Percentiles rank a stretch among this genome's conserved stretches.
phyloP scores from a whole-genome alignment of 2,113 vertebrate species.

The Chloropsis hardwickii region DNA sequence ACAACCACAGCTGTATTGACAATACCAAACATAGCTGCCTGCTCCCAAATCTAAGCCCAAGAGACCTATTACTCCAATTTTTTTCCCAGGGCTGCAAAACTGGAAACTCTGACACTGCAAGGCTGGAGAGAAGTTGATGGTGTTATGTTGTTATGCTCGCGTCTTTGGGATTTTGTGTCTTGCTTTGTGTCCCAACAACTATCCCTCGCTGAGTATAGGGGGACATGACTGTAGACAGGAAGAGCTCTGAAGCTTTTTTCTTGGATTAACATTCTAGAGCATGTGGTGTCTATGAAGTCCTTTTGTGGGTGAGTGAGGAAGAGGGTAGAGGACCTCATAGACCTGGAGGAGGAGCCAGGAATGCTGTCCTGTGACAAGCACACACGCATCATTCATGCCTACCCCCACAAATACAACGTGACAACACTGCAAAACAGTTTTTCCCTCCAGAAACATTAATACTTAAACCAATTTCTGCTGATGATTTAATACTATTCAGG shows the following conservation, averaged over 20 bases:
- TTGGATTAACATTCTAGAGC: neutral
- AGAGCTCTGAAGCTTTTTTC: neutral
- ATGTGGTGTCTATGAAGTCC: neutral
- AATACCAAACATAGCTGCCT: neutral
- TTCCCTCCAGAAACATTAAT: neutral
- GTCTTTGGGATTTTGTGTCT: neutral
- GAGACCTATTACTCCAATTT: neutral
- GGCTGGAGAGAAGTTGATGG: neutral
- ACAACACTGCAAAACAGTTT: neutral
- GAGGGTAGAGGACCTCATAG: neutral
- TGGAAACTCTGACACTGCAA: neutral
- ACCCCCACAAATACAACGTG: rapidly evolving
- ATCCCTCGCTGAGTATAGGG: neutral
- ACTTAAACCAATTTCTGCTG: neutral
- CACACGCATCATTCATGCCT: rapidly evolving
- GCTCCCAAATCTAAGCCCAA: neutral
- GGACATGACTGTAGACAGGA: neutral
- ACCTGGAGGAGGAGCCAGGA: neutral
- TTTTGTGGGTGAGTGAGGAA: neutral
- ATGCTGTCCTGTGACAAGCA: neutral
- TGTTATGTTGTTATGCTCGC: neutral
- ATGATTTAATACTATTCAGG: neutral
- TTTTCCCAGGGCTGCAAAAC: neutral
- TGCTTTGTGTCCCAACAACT: neutral
- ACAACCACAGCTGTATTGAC: neutral